Evolutionary conservation across 2,797 vertebrate species (phyloP), one percentile per base, ranked within the genome.

Genomic region (Galaxias olidus): DNA sequence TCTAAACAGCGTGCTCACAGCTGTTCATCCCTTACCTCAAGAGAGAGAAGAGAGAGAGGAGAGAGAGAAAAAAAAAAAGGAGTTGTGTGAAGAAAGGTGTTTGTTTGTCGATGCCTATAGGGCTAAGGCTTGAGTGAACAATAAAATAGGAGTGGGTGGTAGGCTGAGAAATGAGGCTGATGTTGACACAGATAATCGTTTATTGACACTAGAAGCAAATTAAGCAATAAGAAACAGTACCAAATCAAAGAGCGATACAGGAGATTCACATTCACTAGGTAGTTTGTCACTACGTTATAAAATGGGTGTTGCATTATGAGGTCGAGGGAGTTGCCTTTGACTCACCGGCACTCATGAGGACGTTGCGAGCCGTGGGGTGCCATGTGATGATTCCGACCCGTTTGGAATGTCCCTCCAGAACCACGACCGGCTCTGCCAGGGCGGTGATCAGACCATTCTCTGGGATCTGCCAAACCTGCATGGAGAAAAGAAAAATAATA

Each of bases 381-480:
- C 97, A 99, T 61, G 95, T 90, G 69, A 99, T 92, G 6, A 99
- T 97, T 83, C 97, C 97, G 0, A 99, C 97, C 4, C 96, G 87
- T 87, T 98, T 98, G 52, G 96, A 98, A 84, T 99, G 97, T 44
- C 96, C 95, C 83, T 98, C 95, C 77, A 99, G 78, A 43, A 94
- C 89, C 42, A 96, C 95, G 70, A 96, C 95, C 0, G 97, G 95
- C 65, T 98, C 96, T 0, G 95, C 88, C 89, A 99, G 84, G 49
- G 94, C 75, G 52, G 93, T 88, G 40, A 95, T 90, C 10, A 98
- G 92, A 13, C 97, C 97, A 0, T 95, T 96, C 79, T 99, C 97
- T 0, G 97, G 97, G 66, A 99, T 96, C 91, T 98, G 95, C 97
- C 97, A 99, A 42, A 99, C 95, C 97, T 99, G 80, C 62, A 71